Evolutionary conservation across 2,113 vertebrate genomes (phyloP).

Genomic region (Grammomys surdaster): DNA sequence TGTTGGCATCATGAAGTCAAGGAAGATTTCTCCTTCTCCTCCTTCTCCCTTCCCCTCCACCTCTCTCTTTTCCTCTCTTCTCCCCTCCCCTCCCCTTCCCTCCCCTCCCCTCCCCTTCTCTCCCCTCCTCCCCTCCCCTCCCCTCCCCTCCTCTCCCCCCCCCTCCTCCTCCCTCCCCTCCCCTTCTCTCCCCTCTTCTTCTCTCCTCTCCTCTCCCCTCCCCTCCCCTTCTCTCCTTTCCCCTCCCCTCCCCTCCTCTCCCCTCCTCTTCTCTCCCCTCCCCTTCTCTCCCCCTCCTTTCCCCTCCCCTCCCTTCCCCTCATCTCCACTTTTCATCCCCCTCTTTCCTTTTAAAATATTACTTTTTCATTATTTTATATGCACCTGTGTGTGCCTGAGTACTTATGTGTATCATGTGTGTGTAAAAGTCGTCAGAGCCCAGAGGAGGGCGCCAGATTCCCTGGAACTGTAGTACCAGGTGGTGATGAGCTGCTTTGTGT

Average conservation of each 20-base stretch:
- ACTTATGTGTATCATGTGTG: not conserved
- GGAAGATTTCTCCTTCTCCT: not conserved
- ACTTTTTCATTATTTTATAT: not conserved
- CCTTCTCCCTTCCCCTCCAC: not conserved
- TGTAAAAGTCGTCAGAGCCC: not conserved
- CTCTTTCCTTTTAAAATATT: not conserved
- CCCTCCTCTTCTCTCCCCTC: too few relatives aligned
- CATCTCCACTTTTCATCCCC: not conserved
- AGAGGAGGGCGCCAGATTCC: not conserved
- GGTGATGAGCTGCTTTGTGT: not conserved
- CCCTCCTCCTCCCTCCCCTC: rapidly evolving
- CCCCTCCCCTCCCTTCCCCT: too few relatives aligned
- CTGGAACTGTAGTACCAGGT: not conserved
- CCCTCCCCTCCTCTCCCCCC: too few relatives aligned
- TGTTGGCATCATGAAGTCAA: not conserved
- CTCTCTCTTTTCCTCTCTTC: not conserved
- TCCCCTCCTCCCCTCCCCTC: rapidly evolving
- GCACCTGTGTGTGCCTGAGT: not conserved
- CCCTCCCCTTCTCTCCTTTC: rapidly evolving
- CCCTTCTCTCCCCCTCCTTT: rapidly evolving
- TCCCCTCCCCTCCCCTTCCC: not conserved
- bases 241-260: rapidly evolving
- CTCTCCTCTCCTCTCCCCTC: rapidly evolving
- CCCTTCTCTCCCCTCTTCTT: rapidly evolving
- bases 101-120: not conserved